Conservation (phyloP, 2,113 vertebrate genomes). For the Salvator merianae region DNA sequence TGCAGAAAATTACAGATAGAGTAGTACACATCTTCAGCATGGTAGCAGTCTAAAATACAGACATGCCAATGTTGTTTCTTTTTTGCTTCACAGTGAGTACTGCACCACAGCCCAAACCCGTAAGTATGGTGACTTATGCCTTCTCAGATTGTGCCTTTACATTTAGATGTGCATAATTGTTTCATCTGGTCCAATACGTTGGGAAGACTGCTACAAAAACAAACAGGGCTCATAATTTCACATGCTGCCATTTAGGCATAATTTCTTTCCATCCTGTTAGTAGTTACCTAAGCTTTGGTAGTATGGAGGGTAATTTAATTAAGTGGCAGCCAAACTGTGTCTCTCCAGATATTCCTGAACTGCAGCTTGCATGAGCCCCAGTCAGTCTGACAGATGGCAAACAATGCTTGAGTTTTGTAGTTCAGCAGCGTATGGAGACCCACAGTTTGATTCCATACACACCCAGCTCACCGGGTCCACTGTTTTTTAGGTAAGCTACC, state of each 20-base stretch:
- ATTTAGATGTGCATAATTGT: background rate
- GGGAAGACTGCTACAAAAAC: background rate
- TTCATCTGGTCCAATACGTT: background rate
- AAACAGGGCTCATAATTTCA: background rate
- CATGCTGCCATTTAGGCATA: background rate
- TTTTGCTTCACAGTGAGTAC: slow-evolving; percentile 89
- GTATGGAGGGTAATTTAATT: background rate
- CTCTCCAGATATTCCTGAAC: too few species aligned
- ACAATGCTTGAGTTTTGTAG: too few species aligned
- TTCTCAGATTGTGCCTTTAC: background rate
- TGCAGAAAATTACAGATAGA: background rate
- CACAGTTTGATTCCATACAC: too few species aligned
- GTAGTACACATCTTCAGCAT: background rate
- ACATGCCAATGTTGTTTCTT: slow-evolving; percentile 48
- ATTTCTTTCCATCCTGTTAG: background rate
- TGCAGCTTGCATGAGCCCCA: too few species aligned
- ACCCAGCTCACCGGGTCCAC: too few species aligned
- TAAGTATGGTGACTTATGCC: slow-evolving; percentile 72
- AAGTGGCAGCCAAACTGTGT: too few species aligned
- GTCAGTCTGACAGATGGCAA: too few species aligned
- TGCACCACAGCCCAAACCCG: slow-evolving; percentile 92
- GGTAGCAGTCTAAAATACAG: background rate
- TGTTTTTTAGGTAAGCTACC: background rate
- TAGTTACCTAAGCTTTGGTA: background rate
- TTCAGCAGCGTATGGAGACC: too few species aligned